These are phyloP conservation scores for Leptosomus discolor DNA, from an alignment of 2,113 vertebrate species.

Conservation along the genomic window DNA sequence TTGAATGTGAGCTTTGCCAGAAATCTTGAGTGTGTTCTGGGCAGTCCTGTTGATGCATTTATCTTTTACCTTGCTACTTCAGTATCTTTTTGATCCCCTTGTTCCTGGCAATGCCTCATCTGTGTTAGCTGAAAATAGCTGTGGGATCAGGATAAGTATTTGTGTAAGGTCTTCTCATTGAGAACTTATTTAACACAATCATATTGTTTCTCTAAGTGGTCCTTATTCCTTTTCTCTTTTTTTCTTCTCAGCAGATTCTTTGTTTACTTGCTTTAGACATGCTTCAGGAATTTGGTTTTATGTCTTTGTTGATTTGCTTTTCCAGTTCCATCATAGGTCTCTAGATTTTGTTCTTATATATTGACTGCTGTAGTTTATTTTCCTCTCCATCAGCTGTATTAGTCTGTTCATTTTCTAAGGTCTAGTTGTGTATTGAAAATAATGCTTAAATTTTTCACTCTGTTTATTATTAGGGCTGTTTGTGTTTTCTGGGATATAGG, in stretches of 20 bases:
- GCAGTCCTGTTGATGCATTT: background rate
- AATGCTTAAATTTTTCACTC: background rate
- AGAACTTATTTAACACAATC: background rate
- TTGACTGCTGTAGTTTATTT: background rate
- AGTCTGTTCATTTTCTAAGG: background rate
- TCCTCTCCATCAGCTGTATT: background rate
- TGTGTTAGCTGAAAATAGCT: background rate
- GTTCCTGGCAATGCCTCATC: background rate
- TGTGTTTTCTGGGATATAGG: background rate
- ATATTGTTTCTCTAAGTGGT: background rate
- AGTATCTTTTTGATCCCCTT: background rate
- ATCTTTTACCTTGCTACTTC: background rate
- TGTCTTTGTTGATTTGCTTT: constrained; percentile 5
- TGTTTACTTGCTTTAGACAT: background rate
- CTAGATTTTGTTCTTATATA: background rate
- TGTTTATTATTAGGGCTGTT: background rate
- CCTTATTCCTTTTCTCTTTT: background rate
- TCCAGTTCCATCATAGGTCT: background rate
- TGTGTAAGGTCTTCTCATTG: background rate
- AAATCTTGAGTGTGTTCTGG: background rate
- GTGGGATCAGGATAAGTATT: background rate
- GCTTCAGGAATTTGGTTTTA: background rate
- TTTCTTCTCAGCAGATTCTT: background rate
- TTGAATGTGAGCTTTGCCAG: background rate
- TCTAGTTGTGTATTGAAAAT: background rate